phyloP scores from a whole-genome alignment of 1,140 invertebrate species.

The Plectus sambesii region DNA sequence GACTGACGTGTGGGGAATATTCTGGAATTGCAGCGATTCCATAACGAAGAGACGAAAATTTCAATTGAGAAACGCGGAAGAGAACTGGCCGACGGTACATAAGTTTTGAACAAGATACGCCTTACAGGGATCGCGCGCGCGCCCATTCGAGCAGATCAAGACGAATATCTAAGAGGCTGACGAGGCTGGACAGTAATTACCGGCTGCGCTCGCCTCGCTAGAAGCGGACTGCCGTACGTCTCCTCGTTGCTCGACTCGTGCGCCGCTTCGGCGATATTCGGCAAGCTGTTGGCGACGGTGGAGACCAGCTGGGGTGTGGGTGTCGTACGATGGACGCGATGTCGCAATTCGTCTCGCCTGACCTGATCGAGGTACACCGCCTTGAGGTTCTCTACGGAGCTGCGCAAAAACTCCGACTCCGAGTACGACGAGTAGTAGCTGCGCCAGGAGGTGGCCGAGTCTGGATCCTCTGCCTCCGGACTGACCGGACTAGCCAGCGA shows the following conservation, averaged over 20 bases:
- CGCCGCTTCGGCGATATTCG: conserved; percentile 11
- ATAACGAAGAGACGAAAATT: too few species aligned
- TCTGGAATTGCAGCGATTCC: too few species aligned
- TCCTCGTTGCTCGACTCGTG: conserved; percentile 6
- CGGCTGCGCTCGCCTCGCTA: background rate
- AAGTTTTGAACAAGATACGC: conserved; percentile 1
- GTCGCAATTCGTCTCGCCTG: conserved; percentile 6
- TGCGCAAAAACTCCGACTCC: too few species aligned
- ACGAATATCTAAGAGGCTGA: background rate
- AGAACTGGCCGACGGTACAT: too few species aligned
- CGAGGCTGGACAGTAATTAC: background rate
- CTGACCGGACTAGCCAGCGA: too few species aligned
- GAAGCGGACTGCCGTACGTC: conserved; percentile 3
- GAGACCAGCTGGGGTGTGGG: background rate
- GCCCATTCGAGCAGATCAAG: background rate
- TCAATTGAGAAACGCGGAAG: too few species aligned
- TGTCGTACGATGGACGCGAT: conserved; percentile 6
- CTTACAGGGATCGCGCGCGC: background rate
- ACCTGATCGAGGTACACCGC: conserved; percentile 8
- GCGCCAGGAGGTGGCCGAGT: too few species aligned
- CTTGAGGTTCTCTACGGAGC: conserved; percentile 6
- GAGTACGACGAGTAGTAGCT: too few species aligned
- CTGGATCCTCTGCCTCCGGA: too few species aligned
- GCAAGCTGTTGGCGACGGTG: conserved; percentile 6
- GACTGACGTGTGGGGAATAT: too few species aligned